phyloP scores from a whole-genome alignment of 1,140 invertebrate genomes.

The Zaprionus davidi region DNA sequence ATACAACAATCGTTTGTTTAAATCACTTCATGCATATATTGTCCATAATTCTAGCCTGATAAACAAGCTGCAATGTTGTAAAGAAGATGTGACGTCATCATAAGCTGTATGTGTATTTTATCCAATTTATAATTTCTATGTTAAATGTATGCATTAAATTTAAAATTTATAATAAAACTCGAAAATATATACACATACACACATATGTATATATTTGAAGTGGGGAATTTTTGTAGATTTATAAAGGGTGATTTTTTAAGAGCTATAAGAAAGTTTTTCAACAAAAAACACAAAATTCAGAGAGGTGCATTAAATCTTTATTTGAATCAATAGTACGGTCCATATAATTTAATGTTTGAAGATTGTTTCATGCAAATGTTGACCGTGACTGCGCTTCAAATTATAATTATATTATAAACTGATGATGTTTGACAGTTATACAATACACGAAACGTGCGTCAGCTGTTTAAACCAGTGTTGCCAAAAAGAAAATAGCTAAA shows the following conservation, averaged over 20 bases:
- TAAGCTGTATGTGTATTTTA: conserved; percentile 61
- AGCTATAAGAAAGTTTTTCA: too few relatives aligned
- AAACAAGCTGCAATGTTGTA: not conserved
- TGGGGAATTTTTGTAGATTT: not conserved
- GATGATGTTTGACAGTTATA: too few relatives aligned
- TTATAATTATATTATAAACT: too few relatives aligned
- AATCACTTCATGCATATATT: conserved; percentile 38
- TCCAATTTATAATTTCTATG: conserved; percentile 77
- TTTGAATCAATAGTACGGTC: too few relatives aligned
- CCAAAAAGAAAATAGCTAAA: too few relatives aligned
- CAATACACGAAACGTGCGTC: too few relatives aligned
- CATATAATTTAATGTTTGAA: too few relatives aligned
- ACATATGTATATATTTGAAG: conserved; percentile 55
- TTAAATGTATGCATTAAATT: conserved; percentile 81
- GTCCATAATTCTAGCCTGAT: not conserved
- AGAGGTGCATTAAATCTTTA: too few relatives aligned
- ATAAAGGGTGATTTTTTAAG: not conserved
- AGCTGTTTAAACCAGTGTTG: too few relatives aligned
- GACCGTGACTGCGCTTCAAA: too few relatives aligned
- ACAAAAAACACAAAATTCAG: too few relatives aligned
- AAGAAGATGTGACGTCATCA: not conserved
- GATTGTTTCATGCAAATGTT: not conserved
- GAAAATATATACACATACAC: conserved; percentile 52
- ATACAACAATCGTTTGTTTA: conserved; percentile 51
- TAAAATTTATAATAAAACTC: conserved; percentile 79